phyloP scores from a whole-genome alignment of 2,797 vertebrate genomes.

The Stomatorhinus walkeri region DNA sequence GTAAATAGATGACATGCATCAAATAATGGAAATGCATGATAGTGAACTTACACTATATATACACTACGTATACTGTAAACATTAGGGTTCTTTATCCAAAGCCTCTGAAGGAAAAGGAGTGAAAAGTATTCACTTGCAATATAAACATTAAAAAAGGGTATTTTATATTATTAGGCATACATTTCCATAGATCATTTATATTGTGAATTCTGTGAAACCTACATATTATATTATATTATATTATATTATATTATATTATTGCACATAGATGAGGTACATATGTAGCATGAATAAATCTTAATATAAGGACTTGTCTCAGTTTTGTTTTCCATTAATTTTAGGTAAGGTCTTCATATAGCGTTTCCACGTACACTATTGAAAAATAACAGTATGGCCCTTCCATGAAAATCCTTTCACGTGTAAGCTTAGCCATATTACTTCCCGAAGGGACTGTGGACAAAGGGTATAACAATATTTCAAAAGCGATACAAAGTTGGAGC shows the following conservation, averaged over 20 bases:
- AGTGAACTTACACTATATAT: neutral
- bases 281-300: neutral
- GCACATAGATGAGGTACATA: neutral
- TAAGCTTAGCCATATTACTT: slow-evolving; percentile 8
- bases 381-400: neutral
- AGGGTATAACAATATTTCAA: slow-evolving; percentile 11
- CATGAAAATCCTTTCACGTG: neutral
- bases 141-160: neutral
- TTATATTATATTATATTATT: neutral
- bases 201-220: neutral
- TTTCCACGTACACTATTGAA: neutral
- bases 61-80: neutral
- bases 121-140: neutral
- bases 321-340: slow-evolving; percentile 2
- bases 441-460: neutral
- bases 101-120: neutral
- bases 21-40: neutral
- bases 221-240: neutral
- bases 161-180: neutral
- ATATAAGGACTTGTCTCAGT: neutral
- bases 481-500: neutral
- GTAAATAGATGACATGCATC: neutral
- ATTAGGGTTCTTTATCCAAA: neutral
- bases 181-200: neutral
- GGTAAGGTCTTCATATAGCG: neutral